Conservation (phyloP, 2,888 invertebrate genomes). For the Timema cristinae region DNA sequence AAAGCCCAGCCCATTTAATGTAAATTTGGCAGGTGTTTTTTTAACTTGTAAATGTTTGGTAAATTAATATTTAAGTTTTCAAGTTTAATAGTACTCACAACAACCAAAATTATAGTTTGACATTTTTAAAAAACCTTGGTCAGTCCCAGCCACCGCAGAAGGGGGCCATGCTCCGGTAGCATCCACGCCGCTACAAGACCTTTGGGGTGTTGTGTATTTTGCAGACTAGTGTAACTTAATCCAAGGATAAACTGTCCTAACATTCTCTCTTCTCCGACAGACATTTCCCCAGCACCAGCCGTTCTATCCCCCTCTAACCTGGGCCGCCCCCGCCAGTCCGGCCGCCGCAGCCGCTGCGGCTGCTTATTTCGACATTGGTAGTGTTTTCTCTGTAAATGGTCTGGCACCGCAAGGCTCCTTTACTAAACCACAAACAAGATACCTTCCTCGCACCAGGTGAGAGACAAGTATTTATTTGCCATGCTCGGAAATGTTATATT, state of each 20-base stretch:
- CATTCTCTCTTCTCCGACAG: conserved; percentile 39
- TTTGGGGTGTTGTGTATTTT: background rate
- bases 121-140: too few species aligned
- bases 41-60: too few species aligned
- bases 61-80: too few species aligned
- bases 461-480: background rate
- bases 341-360: conserved; percentile 49
- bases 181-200: too few species aligned
- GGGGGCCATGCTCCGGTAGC: too few species aligned
- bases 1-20: too few species aligned
- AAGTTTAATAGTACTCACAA: too few species aligned
- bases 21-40: too few species aligned
- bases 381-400: conserved; percentile 69
- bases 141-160: too few species aligned
- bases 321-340: conserved; percentile 49
- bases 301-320: conserved; percentile 56
- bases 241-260: conserved; percentile 27
- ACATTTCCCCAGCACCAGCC: conserved; percentile 54
- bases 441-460: conserved; percentile 41
- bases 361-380: conserved; percentile 63
- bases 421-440: conserved; percentile 52
- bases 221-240: conserved; percentile 9
- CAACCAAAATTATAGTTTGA: too few species aligned
- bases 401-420: conserved; percentile 63
- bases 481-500: too few species aligned